phyloP scores from a whole-genome alignment of 2,888 invertebrate species.

The Phlogophora meticulosa region DNA sequence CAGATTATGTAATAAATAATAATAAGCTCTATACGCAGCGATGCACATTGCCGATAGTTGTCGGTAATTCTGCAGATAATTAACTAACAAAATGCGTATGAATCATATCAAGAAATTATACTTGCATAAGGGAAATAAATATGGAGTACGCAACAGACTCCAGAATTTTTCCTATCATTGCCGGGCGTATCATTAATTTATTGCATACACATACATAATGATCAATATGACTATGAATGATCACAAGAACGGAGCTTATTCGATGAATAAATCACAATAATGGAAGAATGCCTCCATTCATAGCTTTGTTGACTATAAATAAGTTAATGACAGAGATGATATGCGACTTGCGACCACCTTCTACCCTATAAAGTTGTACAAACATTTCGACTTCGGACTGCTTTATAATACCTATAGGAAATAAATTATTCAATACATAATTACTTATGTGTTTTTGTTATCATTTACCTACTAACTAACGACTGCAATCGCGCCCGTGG shows the following conservation, averaged over 20 bases:
- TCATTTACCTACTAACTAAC: background rate
- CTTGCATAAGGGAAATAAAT: conserved; percentile 40
- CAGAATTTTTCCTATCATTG: conserved; percentile 46
- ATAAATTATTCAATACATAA: background rate
- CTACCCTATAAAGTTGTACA: conserved; percentile 2
- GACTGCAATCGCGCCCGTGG: too few relatives aligned
- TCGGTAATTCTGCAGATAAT: conserved; percentile 4
- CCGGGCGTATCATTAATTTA: conserved; percentile 52
- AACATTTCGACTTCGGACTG: background rate
- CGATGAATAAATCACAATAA: conserved; percentile 53
- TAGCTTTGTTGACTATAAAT: conserved; percentile 43
- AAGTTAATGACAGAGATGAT: conserved; percentile 37
- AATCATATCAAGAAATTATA: conserved; percentile 28
- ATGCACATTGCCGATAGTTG: background rate
- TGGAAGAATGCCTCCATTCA: conserved; percentile 53
- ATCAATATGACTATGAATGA: conserved; percentile 4
- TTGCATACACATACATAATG: conserved; percentile 9
- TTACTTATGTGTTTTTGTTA: background rate
- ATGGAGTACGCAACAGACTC: conserved; percentile 29
- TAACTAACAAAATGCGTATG: conserved; percentile 10
- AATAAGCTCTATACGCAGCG: conserved; percentile 22
- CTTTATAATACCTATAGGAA: background rate
- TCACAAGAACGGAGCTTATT: conserved; percentile 34
- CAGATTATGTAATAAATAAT: conserved; percentile 9
- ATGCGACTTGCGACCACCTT: background rate